phyloP scores from a whole-genome alignment of 2,113 vertebrate genomes.

The Haemorhous mexicanus region DNA sequence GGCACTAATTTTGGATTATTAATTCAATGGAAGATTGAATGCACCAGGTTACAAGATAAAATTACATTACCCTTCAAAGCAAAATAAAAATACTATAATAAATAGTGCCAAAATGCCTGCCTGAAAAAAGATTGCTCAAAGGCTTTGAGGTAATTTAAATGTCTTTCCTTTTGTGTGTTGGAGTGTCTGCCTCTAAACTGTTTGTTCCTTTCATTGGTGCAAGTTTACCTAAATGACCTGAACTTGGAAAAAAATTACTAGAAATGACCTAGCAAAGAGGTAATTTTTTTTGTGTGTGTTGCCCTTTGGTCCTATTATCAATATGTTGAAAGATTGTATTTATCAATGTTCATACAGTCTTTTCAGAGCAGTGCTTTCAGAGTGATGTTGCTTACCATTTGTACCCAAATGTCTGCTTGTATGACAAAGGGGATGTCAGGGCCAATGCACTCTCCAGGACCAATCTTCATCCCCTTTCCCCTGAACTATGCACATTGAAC shows the following conservation, averaged over 20 bases:
- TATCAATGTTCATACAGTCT: neutral
- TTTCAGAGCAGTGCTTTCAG: neutral
- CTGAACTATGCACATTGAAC: accelerated
- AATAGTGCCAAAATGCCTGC: neutral
- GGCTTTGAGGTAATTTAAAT: neutral
- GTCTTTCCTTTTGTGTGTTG: neutral
- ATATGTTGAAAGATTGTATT: neutral
- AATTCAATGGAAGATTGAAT: neutral
- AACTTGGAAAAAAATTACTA: neutral
- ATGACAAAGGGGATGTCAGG: neutral
- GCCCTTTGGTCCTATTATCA: neutral
- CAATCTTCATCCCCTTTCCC: neutral
- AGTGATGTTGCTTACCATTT: neutral
- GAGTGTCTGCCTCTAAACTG: neutral
- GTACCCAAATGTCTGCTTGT: neutral
- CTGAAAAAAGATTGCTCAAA: neutral
- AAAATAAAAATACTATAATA: neutral
- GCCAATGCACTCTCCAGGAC: neutral
- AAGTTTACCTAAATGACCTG: neutral
- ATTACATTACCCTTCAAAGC: neutral
- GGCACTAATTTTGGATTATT: neutral
- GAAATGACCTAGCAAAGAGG: neutral
- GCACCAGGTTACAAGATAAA: neutral
- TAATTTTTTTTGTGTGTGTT: neutral
- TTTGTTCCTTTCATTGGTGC: neutral